Percentiles rank a stretch among this genome's conserved stretches.
phyloP scores from a whole-genome alignment of 2,797 vertebrate species.

The Cyprinodon diabolis region DNA sequence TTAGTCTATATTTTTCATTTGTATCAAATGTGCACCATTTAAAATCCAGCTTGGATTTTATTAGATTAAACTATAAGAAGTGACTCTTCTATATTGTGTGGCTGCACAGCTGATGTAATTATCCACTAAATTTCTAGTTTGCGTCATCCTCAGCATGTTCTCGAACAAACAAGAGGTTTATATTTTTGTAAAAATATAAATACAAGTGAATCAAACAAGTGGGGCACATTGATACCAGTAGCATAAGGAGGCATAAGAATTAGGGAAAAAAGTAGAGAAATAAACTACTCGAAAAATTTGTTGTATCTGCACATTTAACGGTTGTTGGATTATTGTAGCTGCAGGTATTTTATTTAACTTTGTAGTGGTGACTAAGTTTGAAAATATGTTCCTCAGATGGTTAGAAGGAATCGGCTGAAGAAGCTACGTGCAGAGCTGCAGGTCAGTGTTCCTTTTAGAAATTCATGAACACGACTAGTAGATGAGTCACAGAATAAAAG shows the following conservation, averaged over 20 bases:
- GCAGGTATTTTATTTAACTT: neutral
- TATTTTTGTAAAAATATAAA: neutral
- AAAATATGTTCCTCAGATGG: neutral
- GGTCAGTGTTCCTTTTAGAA: neutral
- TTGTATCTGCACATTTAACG: neutral
- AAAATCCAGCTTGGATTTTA: conserved; percentile 2
- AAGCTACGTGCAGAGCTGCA: neutral
- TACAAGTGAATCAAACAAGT: neutral
- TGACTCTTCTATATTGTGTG: neutral
- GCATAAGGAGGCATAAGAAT: neutral
- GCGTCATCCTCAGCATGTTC: conserved; percentile 3
- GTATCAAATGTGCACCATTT: neutral
- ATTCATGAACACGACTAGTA: neutral
- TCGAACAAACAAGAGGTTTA: neutral
- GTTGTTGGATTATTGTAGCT: neutral
- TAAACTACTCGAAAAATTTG: neutral
- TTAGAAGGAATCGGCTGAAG: neutral
- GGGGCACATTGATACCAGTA: neutral
- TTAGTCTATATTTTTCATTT: conserved; percentile 3
- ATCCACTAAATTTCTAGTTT: neutral
- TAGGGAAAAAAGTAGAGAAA: too few relatives aligned
- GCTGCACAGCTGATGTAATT: neutral
- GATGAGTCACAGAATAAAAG: conserved; percentile 4
- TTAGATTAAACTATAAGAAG: neutral
- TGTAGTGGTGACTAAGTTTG: neutral